Evolutionary conservation across 2,113 vertebrate species (phyloP), one percentile per base, ranked within the genome.

Genomic region (Panurus biarmicus): DNA sequence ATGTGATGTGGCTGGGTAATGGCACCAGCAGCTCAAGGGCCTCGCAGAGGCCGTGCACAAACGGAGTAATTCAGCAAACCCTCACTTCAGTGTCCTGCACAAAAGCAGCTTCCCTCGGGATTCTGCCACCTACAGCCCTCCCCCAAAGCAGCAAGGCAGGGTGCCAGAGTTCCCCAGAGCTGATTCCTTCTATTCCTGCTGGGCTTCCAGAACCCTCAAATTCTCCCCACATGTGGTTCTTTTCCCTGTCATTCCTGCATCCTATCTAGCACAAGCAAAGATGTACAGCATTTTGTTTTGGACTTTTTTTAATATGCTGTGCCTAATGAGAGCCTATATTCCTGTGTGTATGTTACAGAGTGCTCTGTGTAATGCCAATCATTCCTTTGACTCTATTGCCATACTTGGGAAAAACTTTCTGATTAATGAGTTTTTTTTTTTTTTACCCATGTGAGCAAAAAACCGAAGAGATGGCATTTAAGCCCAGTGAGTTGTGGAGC

Each of bases 351-450:
- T 61, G 20, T 25, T 58, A 50, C n/a, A 60, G 71, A 87, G 61
- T 56, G 50, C 87, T 95, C 94, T 95, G 91, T 93, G 86, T 92
- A 95, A 90, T 88, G 88, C 72, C 93, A 96, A 78, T 96, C 91
- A 95, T 95, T 91, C 78, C 88, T 87, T 95, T 95, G 90, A 91
- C 94, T 98, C 95, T 88, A 95, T 61, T 93, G 96, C 89, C 78
- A 76, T 89, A 96, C 82, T 87, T 23, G 60, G 78, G 83, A 93
- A 93, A 93, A 97, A 95, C 48, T 80, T 95, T 97, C 82, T 78
- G 38, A 94, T 95, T 96, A 97, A 93, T 94, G 92, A 97, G 60
- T 70, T 88, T 91, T 94, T 95, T 94, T 70, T 88, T 91, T 94
- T 95, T 94, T 87, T 87, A 79, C 51, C 71, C 81, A 24, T 42